These are phyloP conservation scores for Nothobranchius furzeri DNA, from an alignment of 2,113 vertebrate genomes.

Conservation along the genomic window DNA sequence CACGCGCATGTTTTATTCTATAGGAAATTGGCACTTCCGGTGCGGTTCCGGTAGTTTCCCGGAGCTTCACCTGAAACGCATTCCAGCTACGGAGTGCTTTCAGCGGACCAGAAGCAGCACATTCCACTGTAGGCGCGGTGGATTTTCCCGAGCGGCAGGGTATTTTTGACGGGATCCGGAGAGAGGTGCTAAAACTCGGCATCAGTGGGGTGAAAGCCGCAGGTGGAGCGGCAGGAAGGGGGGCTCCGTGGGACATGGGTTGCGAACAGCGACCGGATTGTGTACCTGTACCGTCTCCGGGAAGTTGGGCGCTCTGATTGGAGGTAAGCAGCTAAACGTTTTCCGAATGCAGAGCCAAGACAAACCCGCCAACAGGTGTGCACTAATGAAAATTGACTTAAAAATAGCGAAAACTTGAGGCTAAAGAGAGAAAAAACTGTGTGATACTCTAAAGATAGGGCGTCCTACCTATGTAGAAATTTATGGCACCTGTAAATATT, in stretches of 20 bases:
- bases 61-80: slow-evolving; percentile 36
- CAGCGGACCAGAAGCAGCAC: slow-evolving; percentile 21
- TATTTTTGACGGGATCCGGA: slow-evolving; percentile 6
- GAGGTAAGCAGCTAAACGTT: slow-evolving; percentile 35
- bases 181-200: background rate
- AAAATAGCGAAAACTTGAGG: background rate
- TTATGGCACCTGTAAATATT: background rate
- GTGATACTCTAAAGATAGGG: background rate
- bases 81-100: slow-evolving; percentile 41
- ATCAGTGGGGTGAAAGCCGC: background rate
- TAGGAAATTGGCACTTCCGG: slow-evolving; percentile 5
- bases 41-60: background rate
- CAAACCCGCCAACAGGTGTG: background rate
- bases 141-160: slow-evolving; percentile 34
- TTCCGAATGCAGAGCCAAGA: background rate
- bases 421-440: background rate
- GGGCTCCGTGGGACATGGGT: slow-evolving; percentile 37
- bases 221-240: slow-evolving; percentile 3
- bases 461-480: background rate
- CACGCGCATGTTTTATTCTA: slow-evolving; percentile 34
- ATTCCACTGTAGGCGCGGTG: slow-evolving; percentile 57
- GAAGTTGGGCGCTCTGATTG: slow-evolving; percentile 40
- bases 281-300: slow-evolving; percentile 17
- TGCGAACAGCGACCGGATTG: slow-evolving; percentile 12
- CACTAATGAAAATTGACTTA: background rate